Evolutionary conservation across 1,140 invertebrate species (phyloP), one percentile per base, ranked within the genome.

Genomic region (Penaeus chinensis): DNA sequence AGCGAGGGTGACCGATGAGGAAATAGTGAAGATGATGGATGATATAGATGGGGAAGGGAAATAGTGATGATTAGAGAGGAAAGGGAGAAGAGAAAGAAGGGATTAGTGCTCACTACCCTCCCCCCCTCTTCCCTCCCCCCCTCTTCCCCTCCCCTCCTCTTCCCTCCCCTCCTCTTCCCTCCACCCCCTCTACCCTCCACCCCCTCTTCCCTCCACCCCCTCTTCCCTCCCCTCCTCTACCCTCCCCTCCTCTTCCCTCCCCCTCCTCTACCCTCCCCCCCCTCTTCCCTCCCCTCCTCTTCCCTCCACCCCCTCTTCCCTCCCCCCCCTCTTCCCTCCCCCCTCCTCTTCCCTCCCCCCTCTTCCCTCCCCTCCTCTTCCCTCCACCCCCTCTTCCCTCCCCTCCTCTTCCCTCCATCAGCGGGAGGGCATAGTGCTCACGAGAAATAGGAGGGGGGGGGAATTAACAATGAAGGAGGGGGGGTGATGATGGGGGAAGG

Each of bases 391-490:
- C n/a, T n/a, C 63, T 65, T n/a, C 63, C 63, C 63, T n/a, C 63
- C n/a, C 63, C 63, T 65, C n/a, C 63, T n/a, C 63, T 65, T 65
- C 63, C 63, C 63, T 65, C 63, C 63, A 65, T 65, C 63, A 65
- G 63, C 63, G n/a, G 63, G 63, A n/a, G n/a, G n/a, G n/a, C n/a
- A n/a, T n/a, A n/a, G n/a, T n/a, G n/a, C n/a, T n/a, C n/a, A n/a
- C n/a, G 63, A 65, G 63, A n/a, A n/a, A 65, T 18, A 65, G 63
- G n/a, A 65, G 16, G n/a, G n/a, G 16, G n/a, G 63, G n/a, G 16
- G 63, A 65, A 18, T 65, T 65, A 65, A 18, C 63, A n/a, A 65
- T 65, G 16, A 18, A 65, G 63, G 63, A 65, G 63, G 63, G n/a
- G n/a, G n/a, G n/a, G n/a, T 18, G 16, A 18, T 18, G n/a, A 65